phyloP scores from a whole-genome alignment of 2,888 invertebrate genomes.

The Tigriopus californicus region DNA sequence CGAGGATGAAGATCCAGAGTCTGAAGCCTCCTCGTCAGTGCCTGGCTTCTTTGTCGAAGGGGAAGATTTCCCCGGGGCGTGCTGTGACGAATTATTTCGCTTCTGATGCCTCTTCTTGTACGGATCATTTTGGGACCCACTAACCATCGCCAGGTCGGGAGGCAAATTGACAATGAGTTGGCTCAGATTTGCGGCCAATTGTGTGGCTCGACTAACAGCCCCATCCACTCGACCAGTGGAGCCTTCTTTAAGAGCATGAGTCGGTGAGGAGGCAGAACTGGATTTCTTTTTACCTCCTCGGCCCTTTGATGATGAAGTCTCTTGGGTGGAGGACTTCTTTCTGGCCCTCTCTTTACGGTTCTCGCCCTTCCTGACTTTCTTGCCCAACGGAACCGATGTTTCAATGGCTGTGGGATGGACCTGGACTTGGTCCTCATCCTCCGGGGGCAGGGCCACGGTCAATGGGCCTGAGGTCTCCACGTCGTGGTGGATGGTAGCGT shows the following conservation, averaged over 20 bases:
- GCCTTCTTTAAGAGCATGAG: no score
- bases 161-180: conserved; percentile 4
- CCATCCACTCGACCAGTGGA: not conserved
- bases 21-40: not conserved
- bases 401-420: conserved; percentile 64
- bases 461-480: not conserved
- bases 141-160: not conserved
- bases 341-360: conserved; percentile 1
- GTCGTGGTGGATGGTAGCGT: conserved; percentile 4
- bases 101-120: not conserved
- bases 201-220: not conserved
- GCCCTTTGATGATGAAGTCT: not conserved
- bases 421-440: conserved; percentile 39
- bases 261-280: not conserved
- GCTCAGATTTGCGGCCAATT: conserved; percentile 6
- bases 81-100: not conserved
- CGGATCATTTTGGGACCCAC: not conserved
- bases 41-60: not conserved
- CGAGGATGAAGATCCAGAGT: not conserved
- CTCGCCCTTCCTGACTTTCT: conserved; percentile 14
- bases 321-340: not conserved
- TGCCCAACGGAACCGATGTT: conserved; percentile 53
- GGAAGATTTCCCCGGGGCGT: not conserved
- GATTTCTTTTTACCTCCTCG: not conserved
- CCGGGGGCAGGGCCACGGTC: no score